Evolutionary conservation across 2,888 invertebrate species (phyloP), one percentile per base, ranked within the genome.

Genomic region (Andricus quercusramuli): DNA sequence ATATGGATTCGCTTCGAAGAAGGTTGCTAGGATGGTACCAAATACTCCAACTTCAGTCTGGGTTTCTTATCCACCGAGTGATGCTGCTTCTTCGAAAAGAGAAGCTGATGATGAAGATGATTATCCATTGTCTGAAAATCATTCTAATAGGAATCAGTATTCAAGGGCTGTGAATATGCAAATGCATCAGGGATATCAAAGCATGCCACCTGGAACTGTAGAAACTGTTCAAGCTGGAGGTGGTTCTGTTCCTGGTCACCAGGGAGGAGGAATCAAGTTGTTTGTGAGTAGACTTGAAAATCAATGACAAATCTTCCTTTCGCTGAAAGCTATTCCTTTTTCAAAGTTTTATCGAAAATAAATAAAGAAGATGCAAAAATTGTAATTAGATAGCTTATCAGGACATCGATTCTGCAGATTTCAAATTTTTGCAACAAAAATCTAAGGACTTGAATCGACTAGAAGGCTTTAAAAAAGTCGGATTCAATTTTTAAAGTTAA

Each of bases 181-280:
- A 47, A 90, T 92, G 89, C 91, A 90, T 79, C 92, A 92, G 74
- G 92, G 92, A 8, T 92, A 92, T 78, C 91, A 91, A 79, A 92
- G 90, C 80, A 85, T 93, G 85, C 92, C 92, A 44, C 88, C 90
- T 15, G 92, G 92, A 22, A 83, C 91, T 9, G 79, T 91, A 11
- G 92, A 93, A 81, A 87, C 90, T 6, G 86, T 93, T 32, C 90
- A 92, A 81, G 92, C 90, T 77, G 92, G 92, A 2, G 92, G 91
- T 77, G 91, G 92, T 47, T 87, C 90, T 22, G 84, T 86, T 32
- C 88, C 90, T 15, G 90, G 87, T 51, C 91, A 90, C 67, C 89
- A 92, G 80, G 92, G 91, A 32, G 92, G 92, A 47, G 91, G 91
- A 78, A 90, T 92, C 5, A 92, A 91, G 56, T 83, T 93, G 44